A percentile compares a stretch with the other conserved stretches of the same genome.
phyloP scores from a whole-genome alignment of 2,113 vertebrate species.

The Pantherophis guttatus region DNA sequence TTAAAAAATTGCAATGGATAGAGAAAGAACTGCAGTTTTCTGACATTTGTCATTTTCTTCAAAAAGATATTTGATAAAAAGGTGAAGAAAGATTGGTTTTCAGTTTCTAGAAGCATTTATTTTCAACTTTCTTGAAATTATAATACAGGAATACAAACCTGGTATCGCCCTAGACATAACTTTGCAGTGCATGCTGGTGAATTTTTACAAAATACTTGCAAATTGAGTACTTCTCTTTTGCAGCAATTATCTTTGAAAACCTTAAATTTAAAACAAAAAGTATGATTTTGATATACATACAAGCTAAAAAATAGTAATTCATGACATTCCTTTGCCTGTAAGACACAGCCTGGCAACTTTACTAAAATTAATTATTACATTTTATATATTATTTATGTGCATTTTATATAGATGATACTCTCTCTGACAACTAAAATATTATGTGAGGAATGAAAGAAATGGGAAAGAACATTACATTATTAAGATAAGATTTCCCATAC shows the following conservation, averaged over 20 bases:
- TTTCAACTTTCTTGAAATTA: neutral
- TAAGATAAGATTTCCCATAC: neutral
- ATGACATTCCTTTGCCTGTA: slow-evolving; percentile 12
- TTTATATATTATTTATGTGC: neutral
- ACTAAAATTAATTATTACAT: neutral
- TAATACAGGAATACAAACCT: slow-evolving; percentile 68
- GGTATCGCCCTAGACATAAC: slow-evolving; percentile 74
- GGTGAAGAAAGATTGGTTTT: neutral
- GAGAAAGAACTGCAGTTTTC: neutral
- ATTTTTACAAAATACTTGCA: slow-evolving; percentile 83
- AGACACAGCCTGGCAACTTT: neutral
- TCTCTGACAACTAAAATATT: neutral
- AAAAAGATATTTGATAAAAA: neutral
- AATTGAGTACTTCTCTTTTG: slow-evolving; percentile 84
- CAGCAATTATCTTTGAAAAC: slow-evolving; percentile 88
- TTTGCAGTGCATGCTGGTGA: slow-evolving; percentile 75
- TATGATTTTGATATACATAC: neutral
- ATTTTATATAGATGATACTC: neutral
- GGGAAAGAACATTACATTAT: neutral
- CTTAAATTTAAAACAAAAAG: slow-evolving; percentile 53
- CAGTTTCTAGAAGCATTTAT: neutral
- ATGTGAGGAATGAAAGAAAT: neutral
- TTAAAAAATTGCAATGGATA: neutral
- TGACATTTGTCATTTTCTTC: neutral
- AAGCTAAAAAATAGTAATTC: slow-evolving; percentile 5